Conservation (phyloP, 2,113 vertebrate genomes). For the Charina bottae region DNA sequence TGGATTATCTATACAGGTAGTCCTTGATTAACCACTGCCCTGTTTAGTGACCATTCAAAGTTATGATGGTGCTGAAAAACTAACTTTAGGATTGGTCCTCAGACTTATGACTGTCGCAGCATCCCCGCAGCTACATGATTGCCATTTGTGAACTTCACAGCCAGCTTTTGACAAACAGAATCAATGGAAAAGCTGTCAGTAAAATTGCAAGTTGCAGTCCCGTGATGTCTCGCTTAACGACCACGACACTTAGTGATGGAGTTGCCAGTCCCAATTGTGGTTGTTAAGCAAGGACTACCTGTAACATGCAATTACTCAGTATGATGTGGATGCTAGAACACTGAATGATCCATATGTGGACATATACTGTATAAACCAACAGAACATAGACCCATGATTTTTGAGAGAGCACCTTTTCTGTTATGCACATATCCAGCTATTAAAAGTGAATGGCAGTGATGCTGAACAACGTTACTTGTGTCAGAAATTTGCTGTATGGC, state of each 20-base stretch:
- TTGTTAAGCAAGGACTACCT: background rate
- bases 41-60: too few species aligned
- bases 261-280: background rate
- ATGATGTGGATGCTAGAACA: background rate
- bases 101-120: background rate
- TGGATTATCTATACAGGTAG: too few species aligned
- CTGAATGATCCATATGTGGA: background rate
- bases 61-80: too few species aligned
- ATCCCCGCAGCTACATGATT: background rate
- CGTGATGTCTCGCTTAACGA: background rate
- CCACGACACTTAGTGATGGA: background rate
- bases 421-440: background rate
- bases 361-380: background rate
- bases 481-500: background rate
- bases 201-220: background rate
- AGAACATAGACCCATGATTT: background rate
- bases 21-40: too few species aligned
- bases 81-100: too few species aligned
- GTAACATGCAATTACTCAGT: background rate
- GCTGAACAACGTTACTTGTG: background rate
- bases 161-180: background rate
- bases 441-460: background rate
- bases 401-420: background rate
- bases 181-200: background rate
- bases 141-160: background rate